Percentiles rank a stretch among this genome's conserved stretches.
Evolutionary conservation across 2,888 invertebrate species (phyloP).

Genomic region (Galerucella pusilla): DNA sequence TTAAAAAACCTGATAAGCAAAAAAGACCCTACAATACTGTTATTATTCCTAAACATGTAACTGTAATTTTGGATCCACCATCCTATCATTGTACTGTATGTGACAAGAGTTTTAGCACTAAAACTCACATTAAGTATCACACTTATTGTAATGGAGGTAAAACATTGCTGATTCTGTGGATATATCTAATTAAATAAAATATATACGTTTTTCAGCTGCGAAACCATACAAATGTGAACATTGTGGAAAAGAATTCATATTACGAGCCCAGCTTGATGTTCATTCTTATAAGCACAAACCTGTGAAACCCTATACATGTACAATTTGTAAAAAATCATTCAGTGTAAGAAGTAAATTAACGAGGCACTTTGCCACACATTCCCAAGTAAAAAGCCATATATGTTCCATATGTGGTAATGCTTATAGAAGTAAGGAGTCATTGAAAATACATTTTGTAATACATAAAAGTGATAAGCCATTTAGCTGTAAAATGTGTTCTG

Average conservation of each 20-base stretch:
- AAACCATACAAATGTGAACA: slow-evolving; percentile 67
- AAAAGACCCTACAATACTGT: slow-evolving; percentile 37
- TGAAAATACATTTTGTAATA: slow-evolving; percentile 72
- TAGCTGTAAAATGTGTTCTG: slow-evolving; percentile 70
- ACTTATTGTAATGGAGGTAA: slow-evolving; percentile 70
- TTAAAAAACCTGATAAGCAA: slow-evolving; percentile 31
- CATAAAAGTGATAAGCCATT: slow-evolving; percentile 75
- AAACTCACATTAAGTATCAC: slow-evolving; percentile 75
- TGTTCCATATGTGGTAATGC: slow-evolving; percentile 73
- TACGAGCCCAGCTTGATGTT: slow-evolving; percentile 78
- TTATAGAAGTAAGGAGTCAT: slow-evolving; percentile 70
- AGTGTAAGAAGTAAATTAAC: slow-evolving; percentile 77
- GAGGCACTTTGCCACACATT: slow-evolving; percentile 76
- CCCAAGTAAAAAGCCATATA: slow-evolving; percentile 65
- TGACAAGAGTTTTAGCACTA: slow-evolving; percentile 74
- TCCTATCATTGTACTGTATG: slow-evolving; percentile 76
- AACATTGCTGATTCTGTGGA: slow-evolving; percentile 22
- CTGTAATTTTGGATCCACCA: slow-evolving; percentile 65
- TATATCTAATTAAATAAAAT: neutral
- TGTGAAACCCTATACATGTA: slow-evolving; percentile 71
- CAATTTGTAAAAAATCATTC: slow-evolving; percentile 75
- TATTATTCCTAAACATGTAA: slow-evolving; percentile 57
- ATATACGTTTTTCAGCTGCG: slow-evolving; percentile 54
- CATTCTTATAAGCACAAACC: slow-evolving; percentile 77
- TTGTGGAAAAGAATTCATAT: slow-evolving; percentile 74